These are phyloP conservation scores for Microctenopoma stevenorrisi DNA, from an alignment of 2,797 vertebrate genomes.

Conservation along the genomic window DNA sequence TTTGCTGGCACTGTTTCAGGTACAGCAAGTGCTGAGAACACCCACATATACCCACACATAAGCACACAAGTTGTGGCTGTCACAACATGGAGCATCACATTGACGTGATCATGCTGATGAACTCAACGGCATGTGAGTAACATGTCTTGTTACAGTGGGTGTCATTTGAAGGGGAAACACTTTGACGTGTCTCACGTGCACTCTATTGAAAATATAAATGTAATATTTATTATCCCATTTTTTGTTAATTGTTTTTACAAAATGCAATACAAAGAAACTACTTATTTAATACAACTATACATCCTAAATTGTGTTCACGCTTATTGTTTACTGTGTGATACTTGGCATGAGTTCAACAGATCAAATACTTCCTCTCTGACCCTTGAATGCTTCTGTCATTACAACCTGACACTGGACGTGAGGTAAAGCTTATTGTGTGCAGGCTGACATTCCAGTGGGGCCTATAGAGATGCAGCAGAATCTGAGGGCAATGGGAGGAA, in stretches of 20 bases:
- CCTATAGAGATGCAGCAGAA: constrained; percentile 55
- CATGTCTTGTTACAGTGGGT: constrained; percentile 5
- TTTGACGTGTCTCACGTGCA: background rate
- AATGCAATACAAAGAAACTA: background rate
- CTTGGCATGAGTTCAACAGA: constrained; percentile 24
- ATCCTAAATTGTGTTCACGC: background rate
- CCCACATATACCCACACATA: constrained; percentile 22
- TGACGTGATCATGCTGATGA: constrained; percentile 51
- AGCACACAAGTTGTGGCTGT: constrained; percentile 35
- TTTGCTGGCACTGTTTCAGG: constrained; percentile 41
- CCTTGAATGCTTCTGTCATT: constrained; percentile 41
- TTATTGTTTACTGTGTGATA: constrained; percentile 17
- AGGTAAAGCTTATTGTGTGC: constrained; percentile 45
- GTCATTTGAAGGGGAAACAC: background rate
- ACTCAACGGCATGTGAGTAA: constrained; percentile 23
- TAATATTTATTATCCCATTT: background rate
- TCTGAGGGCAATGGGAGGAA: constrained; percentile 70
- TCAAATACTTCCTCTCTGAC: constrained; percentile 51
- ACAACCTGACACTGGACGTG: constrained; percentile 51
- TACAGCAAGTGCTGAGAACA: constrained; percentile 23
- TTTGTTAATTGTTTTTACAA: background rate
- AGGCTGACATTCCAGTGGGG: constrained; percentile 71
- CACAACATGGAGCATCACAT: constrained; percentile 38
- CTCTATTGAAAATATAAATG: background rate
- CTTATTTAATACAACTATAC: background rate